Conservation (phyloP, 2,888 invertebrate genomes). For the Nemapogon koenigi region DNA sequence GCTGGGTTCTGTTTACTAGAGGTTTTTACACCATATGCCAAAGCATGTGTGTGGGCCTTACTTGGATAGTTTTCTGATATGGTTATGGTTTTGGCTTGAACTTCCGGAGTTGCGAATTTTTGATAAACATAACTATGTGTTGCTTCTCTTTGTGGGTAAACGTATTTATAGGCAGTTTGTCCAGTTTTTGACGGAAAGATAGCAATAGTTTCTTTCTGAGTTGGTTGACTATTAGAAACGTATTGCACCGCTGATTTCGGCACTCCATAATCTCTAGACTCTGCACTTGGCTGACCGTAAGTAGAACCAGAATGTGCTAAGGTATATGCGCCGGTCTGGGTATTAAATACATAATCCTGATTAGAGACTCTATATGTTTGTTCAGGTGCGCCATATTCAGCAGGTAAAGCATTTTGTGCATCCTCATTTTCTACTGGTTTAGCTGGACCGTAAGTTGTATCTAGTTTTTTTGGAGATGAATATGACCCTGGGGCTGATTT, state of each 20-base stretch:
- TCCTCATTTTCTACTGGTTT: too few relatives aligned
- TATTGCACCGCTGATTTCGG: constrained; percentile 25
- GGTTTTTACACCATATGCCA: constrained; percentile 37
- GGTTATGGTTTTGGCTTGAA: constrained; percentile 30
- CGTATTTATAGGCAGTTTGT: constrained; percentile 15
- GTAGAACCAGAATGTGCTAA: too few relatives aligned
- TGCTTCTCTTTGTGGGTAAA: constrained; percentile 24
- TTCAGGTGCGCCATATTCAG: not conserved
- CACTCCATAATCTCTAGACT: constrained; percentile 13
- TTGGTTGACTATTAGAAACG: constrained; percentile 24
- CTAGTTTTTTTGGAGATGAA: not conserved
- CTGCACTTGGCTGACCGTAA: too few relatives aligned
- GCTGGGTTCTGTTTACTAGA: constrained; percentile 24
- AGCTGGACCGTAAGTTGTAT: not conserved
- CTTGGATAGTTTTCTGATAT: constrained; percentile 66
- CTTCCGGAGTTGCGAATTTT: constrained; percentile 27
- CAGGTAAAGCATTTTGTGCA: too few relatives aligned
- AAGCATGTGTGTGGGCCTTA: constrained; percentile 62
- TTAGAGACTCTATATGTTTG: too few relatives aligned
- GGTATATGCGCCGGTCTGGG: too few relatives aligned
- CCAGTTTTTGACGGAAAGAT: constrained; percentile 24
- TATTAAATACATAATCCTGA: too few relatives aligned
- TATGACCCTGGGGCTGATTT: not conserved
- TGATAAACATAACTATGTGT: constrained; percentile 37
- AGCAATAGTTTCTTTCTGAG: constrained; percentile 28